Conservation (phyloP, 2,888 invertebrate species). For the Alitta virens region DNA sequence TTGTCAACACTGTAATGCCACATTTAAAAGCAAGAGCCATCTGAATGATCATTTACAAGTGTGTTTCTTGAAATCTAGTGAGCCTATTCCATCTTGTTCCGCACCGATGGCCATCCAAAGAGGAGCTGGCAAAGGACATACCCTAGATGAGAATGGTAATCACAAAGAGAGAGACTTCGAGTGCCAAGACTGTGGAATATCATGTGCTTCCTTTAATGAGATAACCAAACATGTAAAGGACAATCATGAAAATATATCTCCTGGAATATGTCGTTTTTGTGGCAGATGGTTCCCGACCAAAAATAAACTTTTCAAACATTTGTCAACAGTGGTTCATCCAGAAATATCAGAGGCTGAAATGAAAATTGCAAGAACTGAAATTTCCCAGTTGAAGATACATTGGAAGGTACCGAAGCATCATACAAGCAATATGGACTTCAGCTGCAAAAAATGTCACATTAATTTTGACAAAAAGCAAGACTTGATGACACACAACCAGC, state of each 20-base stretch:
- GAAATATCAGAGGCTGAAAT: conserved; percentile 11
- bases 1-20: too few relatives aligned
- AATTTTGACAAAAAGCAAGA: neutral
- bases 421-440: neutral
- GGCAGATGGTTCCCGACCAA: conserved; percentile 25
- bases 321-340: conserved; percentile 26
- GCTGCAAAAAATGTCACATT: neutral
- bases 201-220: conserved; percentile 11
- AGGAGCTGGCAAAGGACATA: neutral
- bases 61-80: too few relatives aligned
- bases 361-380: neutral
- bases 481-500: neutral
- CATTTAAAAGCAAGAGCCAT: too few relatives aligned
- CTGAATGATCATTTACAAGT: too few relatives aligned
- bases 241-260: conserved; percentile 13
- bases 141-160: neutral
- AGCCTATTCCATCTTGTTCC: too few relatives aligned
- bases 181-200: conserved; percentile 17
- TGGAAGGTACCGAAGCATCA: neutral
- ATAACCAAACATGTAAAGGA: conserved; percentile 15
- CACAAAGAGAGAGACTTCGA: conserved; percentile 2
- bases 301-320: conserved; percentile 25
- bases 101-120: too few relatives aligned
- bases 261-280: conserved; percentile 28
- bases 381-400: neutral